Percentiles rank a stretch among this genome's conserved stretches.
phyloP scores from a whole-genome alignment of 2,888 invertebrate species.

The Thereva nobilitata region DNA sequence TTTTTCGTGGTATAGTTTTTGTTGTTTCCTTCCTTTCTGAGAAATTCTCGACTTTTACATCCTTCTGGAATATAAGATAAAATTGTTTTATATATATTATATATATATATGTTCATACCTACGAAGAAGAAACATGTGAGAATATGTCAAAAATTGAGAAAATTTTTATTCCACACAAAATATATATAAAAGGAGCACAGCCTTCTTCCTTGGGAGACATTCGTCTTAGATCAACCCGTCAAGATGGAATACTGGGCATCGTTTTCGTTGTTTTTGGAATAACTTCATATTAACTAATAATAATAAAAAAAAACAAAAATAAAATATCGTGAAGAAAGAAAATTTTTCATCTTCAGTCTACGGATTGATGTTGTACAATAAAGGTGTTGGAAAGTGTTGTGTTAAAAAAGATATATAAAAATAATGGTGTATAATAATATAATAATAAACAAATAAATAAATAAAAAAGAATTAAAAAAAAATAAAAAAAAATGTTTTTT shows the following conservation, averaged over 20 bases:
- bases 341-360: conserved; percentile 13
- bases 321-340: too few species aligned
- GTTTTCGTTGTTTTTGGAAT: too few species aligned
- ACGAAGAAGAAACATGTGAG: not conserved
- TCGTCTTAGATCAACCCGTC: conserved; percentile 49
- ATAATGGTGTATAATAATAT: not conserved
- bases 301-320: too few species aligned
- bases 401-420: conserved; percentile 15
- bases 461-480: conserved; percentile 6
- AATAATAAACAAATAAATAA: conserved; percentile 13
- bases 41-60: too few species aligned
- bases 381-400: conserved; percentile 34
- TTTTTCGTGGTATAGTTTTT: conserved; percentile 21
- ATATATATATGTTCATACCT: conserved; percentile 18
- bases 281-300: too few species aligned
- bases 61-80: too few species aligned
- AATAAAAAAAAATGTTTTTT: not conserved
- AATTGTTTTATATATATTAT: not conserved
- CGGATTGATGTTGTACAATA: conserved; percentile 21
- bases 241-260: conserved; percentile 21
- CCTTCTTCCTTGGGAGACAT: conserved; percentile 55
- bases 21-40: not conserved
- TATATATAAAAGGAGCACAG: conserved; percentile 49
- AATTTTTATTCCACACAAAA: conserved; percentile 12
- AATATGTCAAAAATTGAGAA: not conserved